Evolutionary conservation across 1,140 invertebrate genomes (phyloP), one percentile per base, ranked within the genome.

Genomic region (Nymphalis io): DNA sequence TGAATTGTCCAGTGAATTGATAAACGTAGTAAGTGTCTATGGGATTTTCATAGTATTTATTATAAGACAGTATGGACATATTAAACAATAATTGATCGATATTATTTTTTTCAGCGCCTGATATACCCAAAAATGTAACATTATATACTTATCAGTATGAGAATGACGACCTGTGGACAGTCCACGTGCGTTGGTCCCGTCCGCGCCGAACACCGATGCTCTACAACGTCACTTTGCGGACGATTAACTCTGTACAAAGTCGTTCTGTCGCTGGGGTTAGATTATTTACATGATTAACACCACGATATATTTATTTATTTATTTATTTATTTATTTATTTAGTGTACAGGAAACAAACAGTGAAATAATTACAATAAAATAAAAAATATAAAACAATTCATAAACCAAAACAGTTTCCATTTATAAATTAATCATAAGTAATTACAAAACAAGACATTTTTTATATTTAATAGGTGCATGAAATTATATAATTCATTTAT

Each of bases 201-300:
- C 83, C 85, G 0, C 12, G 16, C 8, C 38, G 51, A 3, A 3
- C 39, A 0, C 84, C 82, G 0, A 42, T 68, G 1, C 40, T 60
- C 8, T 89, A 84, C 57, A 84, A 81, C 20, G 71, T 88, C 3
- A 84, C 78, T 0, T 53, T 89, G 8, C 12, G 60, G 4, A 60
- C 77, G 0, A 59, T 76, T 8, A 3, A 18, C 8, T 11, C 55
- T n/a, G 51, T 58, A 1, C 58, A 70, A 1, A 63, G 11, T 15
- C 5, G 46, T 5, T 46, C 57, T 0, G 33, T 83, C 13, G 42
- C 78, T 1, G 81, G 81, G 73, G 87, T 89, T 68, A 79, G 82
- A 74, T 20, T 40, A 27, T 21, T 38, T n/a, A 18, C 0, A 21
- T 18, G 16, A 20, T 65, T 18, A 48, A 60, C 23, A 46, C 21